Percentiles rank a stretch among this genome's conserved stretches.
phyloP scores from a whole-genome alignment of 2,797 vertebrate species.

The Miichthys miiuy region DNA sequence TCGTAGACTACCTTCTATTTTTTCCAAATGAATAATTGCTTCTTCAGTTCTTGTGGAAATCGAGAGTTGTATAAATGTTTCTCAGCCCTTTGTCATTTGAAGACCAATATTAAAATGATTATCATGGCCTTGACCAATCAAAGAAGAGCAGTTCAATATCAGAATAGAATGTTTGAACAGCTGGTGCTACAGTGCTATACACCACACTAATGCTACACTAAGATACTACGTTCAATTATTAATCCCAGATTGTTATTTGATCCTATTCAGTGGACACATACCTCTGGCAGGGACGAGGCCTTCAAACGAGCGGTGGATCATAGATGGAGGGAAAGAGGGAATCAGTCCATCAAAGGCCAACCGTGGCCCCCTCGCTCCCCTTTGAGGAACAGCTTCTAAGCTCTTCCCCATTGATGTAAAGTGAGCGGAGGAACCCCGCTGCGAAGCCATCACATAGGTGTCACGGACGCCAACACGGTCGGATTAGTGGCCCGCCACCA shows the following conservation, averaged over 20 bases:
- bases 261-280: slow-evolving; percentile 1
- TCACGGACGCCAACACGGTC: slow-evolving; percentile 3
- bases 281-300: background rate
- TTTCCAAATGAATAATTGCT: too few species aligned
- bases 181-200: too few species aligned
- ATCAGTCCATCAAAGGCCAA: slow-evolving; percentile 29
- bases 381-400: slow-evolving; percentile 38
- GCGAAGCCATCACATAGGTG: slow-evolving; percentile 45
- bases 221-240: slow-evolving; percentile 17
- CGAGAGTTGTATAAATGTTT: background rate
- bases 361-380: background rate
- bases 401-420: slow-evolving; percentile 24
- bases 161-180: too few species aligned
- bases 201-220: too few species aligned
- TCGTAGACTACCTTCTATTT: too few species aligned
- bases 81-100: background rate
- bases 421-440: slow-evolving; percentile 21
- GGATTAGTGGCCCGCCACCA: slow-evolving; percentile 2
- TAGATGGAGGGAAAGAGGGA: slow-evolving; percentile 7
- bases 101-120: background rate
- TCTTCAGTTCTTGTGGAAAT: background rate
- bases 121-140: background rate
- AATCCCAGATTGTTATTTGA: slow-evolving; percentile 27
- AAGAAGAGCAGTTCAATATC: too few species aligned
- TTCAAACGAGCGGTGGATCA: background rate